Percentiles rank a stretch among this genome's conserved stretches.
Conservation (phyloP, 2,797 vertebrate genomes). For the Micrastur ruficollis region DNA sequence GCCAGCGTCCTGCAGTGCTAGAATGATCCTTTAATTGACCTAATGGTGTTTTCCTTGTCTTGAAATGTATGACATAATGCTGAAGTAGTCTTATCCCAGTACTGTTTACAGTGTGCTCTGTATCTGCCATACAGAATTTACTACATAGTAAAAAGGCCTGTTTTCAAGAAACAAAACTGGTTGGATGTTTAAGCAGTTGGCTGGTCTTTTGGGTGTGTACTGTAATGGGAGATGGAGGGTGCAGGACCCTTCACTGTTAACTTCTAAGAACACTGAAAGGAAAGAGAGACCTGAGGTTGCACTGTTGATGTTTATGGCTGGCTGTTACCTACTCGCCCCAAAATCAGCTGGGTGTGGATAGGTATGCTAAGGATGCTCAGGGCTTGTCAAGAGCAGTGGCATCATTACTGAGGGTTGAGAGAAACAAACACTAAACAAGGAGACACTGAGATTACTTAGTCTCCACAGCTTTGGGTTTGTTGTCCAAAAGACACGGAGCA, state of each 20-base stretch:
- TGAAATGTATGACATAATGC: neutral
- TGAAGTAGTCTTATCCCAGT: neutral
- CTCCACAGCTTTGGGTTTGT: neutral
- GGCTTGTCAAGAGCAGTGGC: neutral
- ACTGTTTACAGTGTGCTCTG: neutral
- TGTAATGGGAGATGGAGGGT: neutral
- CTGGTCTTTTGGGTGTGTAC: neutral
- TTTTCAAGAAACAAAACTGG: neutral
- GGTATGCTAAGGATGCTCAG: neutral
- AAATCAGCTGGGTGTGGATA: neutral
- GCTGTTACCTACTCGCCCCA: neutral
- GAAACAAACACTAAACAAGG: neutral
- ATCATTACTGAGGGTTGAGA: neutral
- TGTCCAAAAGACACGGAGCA: neutral
- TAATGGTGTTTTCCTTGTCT: neutral
- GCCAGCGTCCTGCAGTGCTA: neutral
- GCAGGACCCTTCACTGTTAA: neutral
- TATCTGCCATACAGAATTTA: neutral
- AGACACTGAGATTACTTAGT: neutral
- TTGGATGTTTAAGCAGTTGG: neutral
- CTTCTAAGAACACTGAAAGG: neutral
- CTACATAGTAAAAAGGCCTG: neutral
- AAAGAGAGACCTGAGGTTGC: neutral
- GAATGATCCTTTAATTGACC: neutral
- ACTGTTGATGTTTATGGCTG: neutral